Conservation (phyloP, 2,797 vertebrate species). For the Hoplostethus mediterraneus region DNA sequence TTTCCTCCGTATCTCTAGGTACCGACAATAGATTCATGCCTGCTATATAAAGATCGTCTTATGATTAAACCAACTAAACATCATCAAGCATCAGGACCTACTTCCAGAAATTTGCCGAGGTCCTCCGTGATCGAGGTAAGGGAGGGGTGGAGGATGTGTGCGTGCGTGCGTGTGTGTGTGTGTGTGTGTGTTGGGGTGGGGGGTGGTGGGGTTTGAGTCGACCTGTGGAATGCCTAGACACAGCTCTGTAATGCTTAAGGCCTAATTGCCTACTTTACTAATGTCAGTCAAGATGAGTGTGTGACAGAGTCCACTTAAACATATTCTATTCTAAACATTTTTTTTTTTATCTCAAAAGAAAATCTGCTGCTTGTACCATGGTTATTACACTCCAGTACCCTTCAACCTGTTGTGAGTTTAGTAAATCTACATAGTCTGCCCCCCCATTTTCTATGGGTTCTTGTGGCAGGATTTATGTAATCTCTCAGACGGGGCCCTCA, state of each 20-base stretch:
- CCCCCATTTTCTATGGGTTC: constrained; percentile 33
- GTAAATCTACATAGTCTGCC: constrained; percentile 25
- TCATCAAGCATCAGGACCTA: constrained; percentile 36
- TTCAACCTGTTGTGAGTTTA: constrained; percentile 68
- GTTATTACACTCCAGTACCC: neutral
- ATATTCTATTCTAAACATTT: too few relatives aligned
- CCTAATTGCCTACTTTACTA: neutral
- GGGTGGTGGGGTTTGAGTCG: constrained; percentile 17
- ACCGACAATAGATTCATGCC: constrained; percentile 30
- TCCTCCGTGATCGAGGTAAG: constrained; percentile 66
- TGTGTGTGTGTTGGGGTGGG: constrained; percentile 2
- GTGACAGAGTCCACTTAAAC: neutral
- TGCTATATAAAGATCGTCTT: constrained; percentile 24
- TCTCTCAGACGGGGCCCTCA: constrained; percentile 47
- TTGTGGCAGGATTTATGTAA: constrained; percentile 64
- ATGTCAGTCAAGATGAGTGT: neutral
- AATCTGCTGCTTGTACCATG: neutral
- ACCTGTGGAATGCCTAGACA: constrained; percentile 52
- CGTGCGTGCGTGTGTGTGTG: too few relatives aligned
- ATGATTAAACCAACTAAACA: constrained; percentile 40
- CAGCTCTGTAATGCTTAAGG: neutral
- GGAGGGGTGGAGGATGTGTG: neutral
- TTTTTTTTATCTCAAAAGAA: too few relatives aligned
- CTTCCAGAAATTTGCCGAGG: constrained; percentile 49
- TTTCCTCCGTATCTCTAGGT: constrained; percentile 53